Evolutionary conservation across 2,797 vertebrate species (phyloP), one percentile per base, ranked within the genome.

Genomic region (Babyrousa celebensis): DNA sequence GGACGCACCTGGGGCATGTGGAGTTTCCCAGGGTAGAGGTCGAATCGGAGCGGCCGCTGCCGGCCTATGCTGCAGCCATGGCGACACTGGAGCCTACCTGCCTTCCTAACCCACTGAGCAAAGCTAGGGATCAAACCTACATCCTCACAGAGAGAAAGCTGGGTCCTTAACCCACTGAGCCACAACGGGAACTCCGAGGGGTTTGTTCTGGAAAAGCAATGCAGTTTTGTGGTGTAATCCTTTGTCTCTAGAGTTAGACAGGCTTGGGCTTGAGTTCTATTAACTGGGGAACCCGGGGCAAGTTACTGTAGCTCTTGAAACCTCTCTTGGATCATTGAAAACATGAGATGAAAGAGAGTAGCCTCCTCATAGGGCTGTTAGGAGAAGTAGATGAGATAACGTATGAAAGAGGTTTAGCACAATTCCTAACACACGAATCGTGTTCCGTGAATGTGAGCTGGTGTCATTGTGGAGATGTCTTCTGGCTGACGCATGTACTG

Each of bases 311-410:
- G 6, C 12, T 92, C 84, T 85, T 15, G 14, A 75, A 94, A 82
- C 14, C 58, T 83, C 43, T 25, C 17, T 11, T 82, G n/a, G 27
- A 63, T 95, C 67, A 82, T 56, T 43, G 60, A 77, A 58, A 85
- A 96, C 85, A 20, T 9, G 70, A 40, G 84, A 92, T 91, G 32
- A 91, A 54, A 62, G 78, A 65, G 2, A 75, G 62, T 11, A 70
- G 32, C 27, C 9, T 95, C 23, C 12, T 89, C 58, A 43, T 10
- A 70, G 12, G 8, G 21, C 79, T 32, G 2, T 62, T 60, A 58
- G 20, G 25, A 80, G 60, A 79, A 52, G 20, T 58, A 65, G 29
- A 58, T 77, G 54, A 79, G 62, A 85, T 40, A 40, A 60, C 32
- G 1, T 29, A 23, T 3, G 14, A 54, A 62, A 89, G 65, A 40